Evolutionary conservation across 2,888 invertebrate species (phyloP).

Genomic region (Corbicula japonica): DNA sequence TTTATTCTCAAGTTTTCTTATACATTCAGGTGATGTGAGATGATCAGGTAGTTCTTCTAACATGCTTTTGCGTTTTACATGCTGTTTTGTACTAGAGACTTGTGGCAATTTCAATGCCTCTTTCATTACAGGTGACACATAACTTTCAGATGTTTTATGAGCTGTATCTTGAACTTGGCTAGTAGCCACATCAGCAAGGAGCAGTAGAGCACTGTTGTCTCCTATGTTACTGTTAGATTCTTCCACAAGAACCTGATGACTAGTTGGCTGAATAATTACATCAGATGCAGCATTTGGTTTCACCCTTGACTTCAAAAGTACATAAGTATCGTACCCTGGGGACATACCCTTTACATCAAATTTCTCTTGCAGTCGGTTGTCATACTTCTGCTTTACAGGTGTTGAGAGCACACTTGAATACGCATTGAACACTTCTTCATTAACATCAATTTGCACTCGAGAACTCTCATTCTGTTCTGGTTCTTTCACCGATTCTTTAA

Average conservation of each 20-base stretch:
- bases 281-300: background rate
- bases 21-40: background rate
- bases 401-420: slow-evolving; percentile 7
- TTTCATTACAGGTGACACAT: slow-evolving; percentile 1
- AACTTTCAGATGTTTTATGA: background rate
- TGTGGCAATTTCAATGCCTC: slow-evolving; percentile 1
- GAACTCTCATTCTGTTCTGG: background rate
- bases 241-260: background rate
- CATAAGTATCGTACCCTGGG: slow-evolving; percentile 11
- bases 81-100: background rate
- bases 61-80: background rate
- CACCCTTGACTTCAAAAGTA: slow-evolving; percentile 2
- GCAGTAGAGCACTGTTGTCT: background rate
- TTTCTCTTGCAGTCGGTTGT: background rate
- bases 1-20: slow-evolving; percentile 1
- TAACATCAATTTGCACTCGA: background rate
- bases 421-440: slow-evolving; percentile 10
- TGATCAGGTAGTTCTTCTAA: slow-evolving; percentile 1
- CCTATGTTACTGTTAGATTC: background rate
- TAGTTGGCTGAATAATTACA: background rate
- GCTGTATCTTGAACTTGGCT: background rate
- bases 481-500: slow-evolving; percentile 3
- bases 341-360: slow-evolving; percentile 1
- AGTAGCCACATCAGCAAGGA: slow-evolving; percentile 2
- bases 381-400: slow-evolving; percentile 14